phyloP scores from a whole-genome alignment of 2,888 invertebrate species.

The Lasioglossum oenotherae region DNA sequence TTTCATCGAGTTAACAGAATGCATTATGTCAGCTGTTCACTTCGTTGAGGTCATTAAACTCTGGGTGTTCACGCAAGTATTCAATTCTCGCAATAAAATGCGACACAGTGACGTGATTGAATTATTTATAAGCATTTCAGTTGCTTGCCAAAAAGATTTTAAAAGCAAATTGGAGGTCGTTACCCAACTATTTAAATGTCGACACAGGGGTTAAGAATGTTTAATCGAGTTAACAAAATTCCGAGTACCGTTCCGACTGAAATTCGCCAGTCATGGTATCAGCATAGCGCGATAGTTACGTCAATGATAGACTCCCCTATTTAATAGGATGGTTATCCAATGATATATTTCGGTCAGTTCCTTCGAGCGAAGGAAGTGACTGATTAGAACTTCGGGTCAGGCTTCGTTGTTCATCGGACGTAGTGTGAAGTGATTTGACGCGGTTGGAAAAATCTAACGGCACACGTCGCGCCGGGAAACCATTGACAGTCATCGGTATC shows the following conservation, averaged over 20 bases:
- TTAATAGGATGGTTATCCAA: constrained; percentile 33
- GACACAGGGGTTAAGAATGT: background rate
- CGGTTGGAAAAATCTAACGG: constrained; percentile 35
- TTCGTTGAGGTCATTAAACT: too few species aligned
- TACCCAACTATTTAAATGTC: too few species aligned
- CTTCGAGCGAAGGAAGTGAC: constrained; percentile 39
- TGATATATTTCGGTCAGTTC: constrained; percentile 41
- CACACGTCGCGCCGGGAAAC: background rate
- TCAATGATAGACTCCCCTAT: constrained; percentile 19
- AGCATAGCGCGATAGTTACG: background rate
- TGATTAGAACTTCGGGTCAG: constrained; percentile 41
- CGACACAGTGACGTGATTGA: too few species aligned
- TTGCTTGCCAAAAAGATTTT: too few species aligned
- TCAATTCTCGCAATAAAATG: too few species aligned
- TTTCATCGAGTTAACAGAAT: background rate
- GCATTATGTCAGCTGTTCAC: too few species aligned
- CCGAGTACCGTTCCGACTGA: background rate
- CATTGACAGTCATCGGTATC: background rate
- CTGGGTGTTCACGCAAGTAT: too few species aligned
- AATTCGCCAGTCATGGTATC: background rate
- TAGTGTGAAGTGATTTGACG: background rate
- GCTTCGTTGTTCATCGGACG: constrained; percentile 33
- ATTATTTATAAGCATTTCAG: too few species aligned
- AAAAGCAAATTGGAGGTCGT: too few species aligned
- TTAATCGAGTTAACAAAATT: background rate